Base-by-base conservation (phyloP, 2,797 vertebrate genomes). In the Setipinna tenuifilis region DNA sequence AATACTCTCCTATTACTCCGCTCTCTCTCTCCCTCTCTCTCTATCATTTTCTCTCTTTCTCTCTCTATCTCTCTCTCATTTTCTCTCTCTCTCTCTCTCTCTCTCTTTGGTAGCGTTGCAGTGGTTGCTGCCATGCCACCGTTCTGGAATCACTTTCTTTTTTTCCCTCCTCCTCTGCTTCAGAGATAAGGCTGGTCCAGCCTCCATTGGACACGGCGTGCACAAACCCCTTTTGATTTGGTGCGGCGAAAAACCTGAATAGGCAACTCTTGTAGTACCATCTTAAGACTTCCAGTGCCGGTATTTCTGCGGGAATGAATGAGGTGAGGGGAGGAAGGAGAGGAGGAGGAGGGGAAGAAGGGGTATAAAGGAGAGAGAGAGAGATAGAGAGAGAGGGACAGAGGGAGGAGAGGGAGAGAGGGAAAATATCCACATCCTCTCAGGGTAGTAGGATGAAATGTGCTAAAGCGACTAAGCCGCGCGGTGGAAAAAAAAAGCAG, bases 171-270 rank as follows among this genome's bases (percentile, higher is more conserved):
- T 54, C 50, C 83, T 41, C 48, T 14, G n/a, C 62, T 23, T 84
- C 57, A 12, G 35, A 83, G 86, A 86, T 87, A 84, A 86, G 83
- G 19, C 23, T 81, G 85, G 85, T 86, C 80, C 6, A 82, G 83
- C 65, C 48, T 62, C 84, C 71, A 83, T 87, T 86, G 62, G 82
- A 88, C 71, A 46, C 10, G 81, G 71, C 17, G 6, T 83, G 84
- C 59, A 81, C 65, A 83, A 84, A 82, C 83, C 50, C n/a, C 84
- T 86, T 85, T 86, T 84, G 71, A 65, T 86, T 85, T 84, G 61
- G 84, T 83, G 17, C 54, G 57, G 59, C 50, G 17, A 78, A 78
- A 75, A 83, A 81, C 81, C 46, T 83, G 83, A 87, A 84, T 85
- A 58, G 83, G 68, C 81, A 85, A 78, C 82, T 83, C 59, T 86